These are phyloP conservation scores for Hyperoplus lanceolatus DNA, from an alignment of 2,797 vertebrate genomes.

Conservation along the genomic window DNA sequence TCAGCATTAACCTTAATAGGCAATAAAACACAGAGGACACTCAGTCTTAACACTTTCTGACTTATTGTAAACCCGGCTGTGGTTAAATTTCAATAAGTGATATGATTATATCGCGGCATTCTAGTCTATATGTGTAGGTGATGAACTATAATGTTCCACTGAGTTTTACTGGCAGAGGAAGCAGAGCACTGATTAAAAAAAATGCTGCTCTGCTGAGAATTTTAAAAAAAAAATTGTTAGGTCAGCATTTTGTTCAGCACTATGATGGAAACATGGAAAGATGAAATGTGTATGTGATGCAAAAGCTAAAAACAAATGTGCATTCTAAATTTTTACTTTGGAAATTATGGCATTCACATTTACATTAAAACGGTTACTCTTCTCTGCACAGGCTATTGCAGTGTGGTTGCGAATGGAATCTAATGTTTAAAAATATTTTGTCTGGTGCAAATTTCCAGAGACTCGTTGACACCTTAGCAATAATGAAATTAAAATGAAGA, in stretches of 20 bases:
- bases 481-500: conserved; percentile 57
- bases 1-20: neutral
- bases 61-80: conserved; percentile 22
- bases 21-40: neutral
- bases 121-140: conserved; percentile 44
- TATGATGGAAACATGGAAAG: conserved; percentile 19
- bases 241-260: conserved; percentile 57
- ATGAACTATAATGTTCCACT: conserved; percentile 53
- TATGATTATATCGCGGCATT: conserved; percentile 15
- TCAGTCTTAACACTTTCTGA: neutral
- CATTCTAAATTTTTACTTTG: neutral
- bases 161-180: conserved; percentile 75
- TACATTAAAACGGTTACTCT: conserved; percentile 35
- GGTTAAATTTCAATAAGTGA: conserved; percentile 45
- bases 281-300: conserved; percentile 1
- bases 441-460: conserved; percentile 60
- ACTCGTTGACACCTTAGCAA: conserved; percentile 48
- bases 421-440: conserved; percentile 44
- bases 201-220: conserved; percentile 45
- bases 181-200: conserved; percentile 15
- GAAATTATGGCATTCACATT: neutral
- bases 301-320: neutral
- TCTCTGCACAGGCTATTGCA: conserved; percentile 26
- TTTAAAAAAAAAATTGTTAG: conserved; percentile 8
- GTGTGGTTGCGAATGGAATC: conserved; percentile 42